Conservation (phyloP, 53 echinoderm and acorn worm species). For the Holothuria scabra region DNA sequence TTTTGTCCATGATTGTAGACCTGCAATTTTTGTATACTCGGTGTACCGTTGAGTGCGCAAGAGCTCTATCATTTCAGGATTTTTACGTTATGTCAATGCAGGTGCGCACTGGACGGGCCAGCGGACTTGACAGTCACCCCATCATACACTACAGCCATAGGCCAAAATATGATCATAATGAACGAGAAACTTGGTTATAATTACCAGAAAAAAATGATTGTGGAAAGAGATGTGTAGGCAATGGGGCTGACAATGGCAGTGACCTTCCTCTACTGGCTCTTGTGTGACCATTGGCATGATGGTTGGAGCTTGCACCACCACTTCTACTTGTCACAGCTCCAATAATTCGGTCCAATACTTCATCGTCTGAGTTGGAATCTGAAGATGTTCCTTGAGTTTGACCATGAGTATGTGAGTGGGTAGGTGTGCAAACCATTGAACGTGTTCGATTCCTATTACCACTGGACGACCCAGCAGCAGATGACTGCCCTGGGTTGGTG, state of each 20-base stretch:
- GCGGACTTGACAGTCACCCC: no score
- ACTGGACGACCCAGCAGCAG: constrained; percentile 20
- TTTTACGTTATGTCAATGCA: no score
- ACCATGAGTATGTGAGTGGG: constrained; percentile 77
- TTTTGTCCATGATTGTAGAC: no score
- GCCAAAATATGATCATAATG: no score
- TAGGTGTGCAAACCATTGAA: constrained; percentile 63
- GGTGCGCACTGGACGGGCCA: no score
- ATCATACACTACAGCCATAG: no score
- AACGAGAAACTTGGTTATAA: neutral
- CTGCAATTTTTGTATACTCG: no score
- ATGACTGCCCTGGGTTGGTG: constrained; percentile 51
- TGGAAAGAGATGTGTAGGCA: constrained; percentile 93
- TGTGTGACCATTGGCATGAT: constrained; percentile 48
- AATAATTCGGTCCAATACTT: constrained; percentile 70
- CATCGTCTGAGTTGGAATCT: constrained; percentile 84
- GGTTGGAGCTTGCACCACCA: constrained; percentile 49
- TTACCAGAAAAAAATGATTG: constrained; percentile 70
- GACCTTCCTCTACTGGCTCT: constrained; percentile 82
- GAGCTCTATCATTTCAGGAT: no score
- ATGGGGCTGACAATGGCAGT: constrained; percentile 74
- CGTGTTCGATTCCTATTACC: constrained; percentile 60
- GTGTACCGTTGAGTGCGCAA: no score
- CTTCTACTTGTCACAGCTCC: constrained; percentile 62
- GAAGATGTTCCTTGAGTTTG: constrained; percentile 70